These are phyloP conservation scores for Drosophila robusta DNA, from an alignment of 2,888 invertebrate species.

Conservation along the genomic window DNA sequence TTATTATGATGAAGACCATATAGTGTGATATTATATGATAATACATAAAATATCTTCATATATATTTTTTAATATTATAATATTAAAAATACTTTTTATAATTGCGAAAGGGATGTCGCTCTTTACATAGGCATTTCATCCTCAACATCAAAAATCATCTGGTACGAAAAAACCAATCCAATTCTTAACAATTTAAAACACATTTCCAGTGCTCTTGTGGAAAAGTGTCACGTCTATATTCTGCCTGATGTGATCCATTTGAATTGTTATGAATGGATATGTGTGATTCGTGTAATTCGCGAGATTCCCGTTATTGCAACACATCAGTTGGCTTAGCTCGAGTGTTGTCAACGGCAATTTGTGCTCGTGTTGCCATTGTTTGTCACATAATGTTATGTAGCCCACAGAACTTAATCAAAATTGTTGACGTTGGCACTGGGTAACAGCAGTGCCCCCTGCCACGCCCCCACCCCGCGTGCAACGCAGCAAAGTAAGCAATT, in stretches of 20 bases:
- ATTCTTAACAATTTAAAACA: slow-evolving; percentile 7
- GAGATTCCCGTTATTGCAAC: slow-evolving; percentile 30
- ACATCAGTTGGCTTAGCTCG: slow-evolving; percentile 27
- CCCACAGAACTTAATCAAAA: slow-evolving; percentile 46
- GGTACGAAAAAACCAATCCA: neutral
- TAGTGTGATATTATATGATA: no score
- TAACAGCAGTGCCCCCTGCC: slow-evolving; percentile 31
- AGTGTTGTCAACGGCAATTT: slow-evolving; percentile 29
- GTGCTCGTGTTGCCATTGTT: slow-evolving; percentile 26
- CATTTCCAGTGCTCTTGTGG: neutral
- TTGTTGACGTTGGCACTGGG: slow-evolving; percentile 35
- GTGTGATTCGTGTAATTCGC: slow-evolving; percentile 20
- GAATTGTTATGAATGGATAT: slow-evolving; percentile 43
- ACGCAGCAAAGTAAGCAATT: slow-evolving; percentile 54
- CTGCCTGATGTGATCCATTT: slow-evolving; percentile 19
- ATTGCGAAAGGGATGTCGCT: no score
- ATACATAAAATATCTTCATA: no score
- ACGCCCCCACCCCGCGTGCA: slow-evolving; percentile 23
- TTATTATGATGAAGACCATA: no score
- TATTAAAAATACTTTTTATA: no score
- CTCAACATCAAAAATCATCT: neutral
- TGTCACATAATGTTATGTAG: slow-evolving; percentile 34
- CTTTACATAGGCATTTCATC: no score
- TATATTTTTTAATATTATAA: no score
- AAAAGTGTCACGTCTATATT: slow-evolving; percentile 8